Conservation (phyloP, 2,888 invertebrate species). For the Oxytorus armatus region DNA sequence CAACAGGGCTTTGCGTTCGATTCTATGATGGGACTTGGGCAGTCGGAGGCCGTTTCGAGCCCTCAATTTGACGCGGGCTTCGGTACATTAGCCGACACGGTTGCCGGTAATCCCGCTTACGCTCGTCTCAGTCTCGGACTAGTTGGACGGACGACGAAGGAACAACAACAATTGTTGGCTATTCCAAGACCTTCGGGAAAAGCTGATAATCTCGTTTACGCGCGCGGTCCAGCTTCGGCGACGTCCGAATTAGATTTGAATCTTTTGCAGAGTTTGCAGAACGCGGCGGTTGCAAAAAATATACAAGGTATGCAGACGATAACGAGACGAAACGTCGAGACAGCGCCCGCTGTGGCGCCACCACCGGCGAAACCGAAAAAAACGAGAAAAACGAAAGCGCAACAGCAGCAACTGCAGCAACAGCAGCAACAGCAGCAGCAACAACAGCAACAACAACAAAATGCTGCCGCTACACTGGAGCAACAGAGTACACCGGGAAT, state of each 20-base stretch:
- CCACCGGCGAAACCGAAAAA: conserved; percentile 73
- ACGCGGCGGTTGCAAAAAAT: conserved; percentile 75
- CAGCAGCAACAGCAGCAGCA: conserved; percentile 75
- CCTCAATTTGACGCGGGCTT: conserved; percentile 80
- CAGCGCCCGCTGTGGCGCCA: conserved; percentile 53
- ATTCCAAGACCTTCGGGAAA: conserved; percentile 82
- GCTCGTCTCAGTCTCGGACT: conserved; percentile 80
- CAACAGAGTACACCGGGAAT: conserved; percentile 73
- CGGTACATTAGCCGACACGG: conserved; percentile 78
- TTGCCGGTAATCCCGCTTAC: conserved; percentile 79
- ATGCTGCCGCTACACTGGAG: conserved; percentile 62
- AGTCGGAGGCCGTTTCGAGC: conserved; percentile 75
- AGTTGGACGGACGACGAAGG: conserved; percentile 78
- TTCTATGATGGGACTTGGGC: conserved; percentile 79
- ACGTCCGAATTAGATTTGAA: conserved; percentile 80
- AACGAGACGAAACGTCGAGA: conserved; percentile 81
- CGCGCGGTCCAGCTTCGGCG: conserved; percentile 71
- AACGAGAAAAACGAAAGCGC: conserved; percentile 74
- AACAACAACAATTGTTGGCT: conserved; percentile 81
- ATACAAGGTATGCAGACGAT: conserved; percentile 78
- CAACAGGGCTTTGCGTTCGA: conserved; percentile 79
- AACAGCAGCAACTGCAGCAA: conserved; percentile 70
- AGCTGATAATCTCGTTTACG: conserved; percentile 79
- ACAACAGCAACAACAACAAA: conserved; percentile 79
- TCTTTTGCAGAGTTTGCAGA: conserved; percentile 80